Conservation (phyloP, 2,797 vertebrate species). For the Lacerta bilineata region DNA sequence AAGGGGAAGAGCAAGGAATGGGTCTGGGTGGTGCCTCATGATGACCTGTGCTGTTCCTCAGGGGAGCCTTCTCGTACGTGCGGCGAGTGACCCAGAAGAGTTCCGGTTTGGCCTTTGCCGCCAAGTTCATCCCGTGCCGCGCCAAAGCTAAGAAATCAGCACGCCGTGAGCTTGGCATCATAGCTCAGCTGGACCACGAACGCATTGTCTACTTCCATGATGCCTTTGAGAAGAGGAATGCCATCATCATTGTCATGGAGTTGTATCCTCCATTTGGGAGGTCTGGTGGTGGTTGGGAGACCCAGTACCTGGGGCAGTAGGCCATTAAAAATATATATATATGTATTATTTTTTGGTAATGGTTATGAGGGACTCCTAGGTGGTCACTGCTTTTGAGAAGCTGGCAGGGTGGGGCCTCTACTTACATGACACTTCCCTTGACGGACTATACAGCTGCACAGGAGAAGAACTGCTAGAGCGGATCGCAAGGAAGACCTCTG, state of each 20-base stretch:
- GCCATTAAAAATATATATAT: background rate
- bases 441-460: conserved; percentile 85
- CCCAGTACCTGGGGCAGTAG: background rate
- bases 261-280: conserved; percentile 87
- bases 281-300: background rate
- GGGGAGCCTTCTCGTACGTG: conserved; percentile 95
- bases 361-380: background rate
- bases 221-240: conserved; percentile 95
- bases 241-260: conserved; percentile 92
- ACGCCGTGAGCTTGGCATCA: conserved; percentile 88
- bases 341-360: background rate
- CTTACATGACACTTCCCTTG: conserved; percentile 77
- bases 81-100: conserved; percentile 91
- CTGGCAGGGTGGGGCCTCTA: background rate
- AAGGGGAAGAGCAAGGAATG: background rate
- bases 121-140: conserved; percentile 94
- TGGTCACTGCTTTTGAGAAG: rapidly evolving
- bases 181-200: conserved; percentile 93
- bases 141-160: conserved; percentile 90
- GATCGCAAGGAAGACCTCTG: conserved; percentile 87
- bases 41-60: conserved; percentile 49
- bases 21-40: background rate
- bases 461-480: conserved; percentile 94
- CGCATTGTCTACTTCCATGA: conserved; percentile 94
- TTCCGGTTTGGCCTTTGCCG: conserved; percentile 89